Evolutionary conservation across 2,888 invertebrate genomes (phyloP).

Genomic region (Amblyjoppa proteus): DNA sequence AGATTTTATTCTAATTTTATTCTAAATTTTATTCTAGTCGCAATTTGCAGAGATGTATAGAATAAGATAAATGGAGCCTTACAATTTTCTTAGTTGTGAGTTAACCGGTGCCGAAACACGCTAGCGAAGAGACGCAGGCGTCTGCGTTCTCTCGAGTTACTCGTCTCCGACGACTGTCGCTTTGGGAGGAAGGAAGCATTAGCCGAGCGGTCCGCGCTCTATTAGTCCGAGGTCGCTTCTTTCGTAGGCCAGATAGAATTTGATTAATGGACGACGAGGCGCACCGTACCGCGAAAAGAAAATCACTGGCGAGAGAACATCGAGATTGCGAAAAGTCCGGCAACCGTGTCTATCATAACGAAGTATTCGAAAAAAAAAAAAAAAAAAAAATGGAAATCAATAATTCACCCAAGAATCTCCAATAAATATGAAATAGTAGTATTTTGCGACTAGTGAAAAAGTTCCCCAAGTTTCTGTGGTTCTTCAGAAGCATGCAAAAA

Average conservation of each 20-base stretch:
- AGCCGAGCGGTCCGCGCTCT: constrained; percentile 36
- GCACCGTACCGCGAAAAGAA: background rate
- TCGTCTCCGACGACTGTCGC: background rate
- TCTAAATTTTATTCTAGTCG: background rate
- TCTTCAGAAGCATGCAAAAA: too few relatives aligned
- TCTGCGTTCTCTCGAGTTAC: background rate
- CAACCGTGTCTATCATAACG: background rate
- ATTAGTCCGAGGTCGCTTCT: constrained; percentile 54
- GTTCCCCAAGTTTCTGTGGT: too few relatives aligned
- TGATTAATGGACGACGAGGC: constrained; percentile 56
- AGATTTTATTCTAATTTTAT: too few relatives aligned
- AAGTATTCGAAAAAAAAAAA: background rate
- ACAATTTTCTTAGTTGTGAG: background rate
- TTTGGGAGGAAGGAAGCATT: constrained; percentile 47
- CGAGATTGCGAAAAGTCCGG: background rate
- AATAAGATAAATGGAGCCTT: background rate
- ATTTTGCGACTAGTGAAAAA: background rate
- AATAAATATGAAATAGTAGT: too few relatives aligned
- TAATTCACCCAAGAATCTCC: background rate
- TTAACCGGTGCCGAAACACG: background rate
- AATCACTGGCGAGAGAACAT: constrained; percentile 27
- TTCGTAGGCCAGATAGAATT: constrained; percentile 53
- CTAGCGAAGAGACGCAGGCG: background rate
- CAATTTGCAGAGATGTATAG: background rate
- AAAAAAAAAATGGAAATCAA: background rate